These are phyloP conservation scores for Tetragonisca angustula DNA, from an alignment of 2,888 invertebrate species.

Conservation along the genomic window DNA sequence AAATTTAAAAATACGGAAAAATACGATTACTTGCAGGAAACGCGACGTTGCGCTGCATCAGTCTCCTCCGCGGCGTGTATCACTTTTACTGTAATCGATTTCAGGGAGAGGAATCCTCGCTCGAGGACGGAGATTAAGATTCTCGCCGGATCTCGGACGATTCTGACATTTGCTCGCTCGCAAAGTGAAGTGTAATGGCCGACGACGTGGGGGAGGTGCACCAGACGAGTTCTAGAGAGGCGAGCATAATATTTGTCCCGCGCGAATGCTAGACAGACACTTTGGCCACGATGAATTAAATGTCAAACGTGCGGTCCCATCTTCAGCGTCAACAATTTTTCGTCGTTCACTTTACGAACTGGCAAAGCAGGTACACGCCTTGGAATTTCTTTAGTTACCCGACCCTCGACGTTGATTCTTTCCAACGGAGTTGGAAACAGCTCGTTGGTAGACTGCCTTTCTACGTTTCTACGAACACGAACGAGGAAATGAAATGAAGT, in stretches of 20 bases:
- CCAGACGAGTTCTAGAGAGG: constrained; percentile 50
- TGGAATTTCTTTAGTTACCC: neutral
- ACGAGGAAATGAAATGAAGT: too few species aligned
- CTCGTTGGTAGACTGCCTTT: too few species aligned
- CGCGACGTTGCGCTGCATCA: neutral
- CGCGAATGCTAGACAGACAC: constrained; percentile 21
- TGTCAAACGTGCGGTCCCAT: constrained; percentile 51
- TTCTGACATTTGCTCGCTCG: constrained; percentile 61
- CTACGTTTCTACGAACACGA: too few species aligned
- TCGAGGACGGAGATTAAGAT: constrained; percentile 27
- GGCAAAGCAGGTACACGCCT: neutral
- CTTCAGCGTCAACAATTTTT: constrained; percentile 22
- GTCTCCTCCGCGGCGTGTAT: neutral
- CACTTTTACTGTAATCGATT: constrained; percentile 11
- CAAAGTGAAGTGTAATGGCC: constrained; percentile 36
- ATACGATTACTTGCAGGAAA: neutral
- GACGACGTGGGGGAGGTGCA: constrained; percentile 42
- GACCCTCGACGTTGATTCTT: neutral
- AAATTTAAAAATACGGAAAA: neutral
- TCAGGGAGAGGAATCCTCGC: neutral
- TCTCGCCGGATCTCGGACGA: constrained; percentile 13
- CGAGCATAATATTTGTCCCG: constrained; percentile 31
- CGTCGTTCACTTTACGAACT: neutral
- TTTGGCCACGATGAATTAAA: constrained; percentile 46
- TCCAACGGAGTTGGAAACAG: too few species aligned